These are phyloP conservation scores for Cacoxenus indagator DNA, from an alignment of 2,888 invertebrate species.

Conservation along the genomic window DNA sequence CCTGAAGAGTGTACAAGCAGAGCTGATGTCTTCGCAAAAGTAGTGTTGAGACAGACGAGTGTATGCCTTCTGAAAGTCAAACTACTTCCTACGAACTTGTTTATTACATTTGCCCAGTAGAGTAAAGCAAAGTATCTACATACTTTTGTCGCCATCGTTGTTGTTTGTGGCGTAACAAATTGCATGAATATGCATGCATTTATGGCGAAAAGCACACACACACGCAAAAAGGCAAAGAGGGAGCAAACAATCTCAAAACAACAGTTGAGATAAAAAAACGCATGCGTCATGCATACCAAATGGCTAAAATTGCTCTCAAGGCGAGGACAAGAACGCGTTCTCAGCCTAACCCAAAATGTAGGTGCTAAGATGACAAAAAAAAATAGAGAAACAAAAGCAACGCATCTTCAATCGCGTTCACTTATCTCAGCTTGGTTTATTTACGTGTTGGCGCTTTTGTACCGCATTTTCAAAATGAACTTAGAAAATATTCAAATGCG, in stretches of 20 bases:
- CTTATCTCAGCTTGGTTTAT: background rate
- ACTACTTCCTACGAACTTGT: slow-evolving; percentile 11
- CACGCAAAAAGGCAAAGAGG: background rate
- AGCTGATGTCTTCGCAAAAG: no score
- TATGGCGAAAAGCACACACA: background rate
- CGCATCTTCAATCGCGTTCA: no score
- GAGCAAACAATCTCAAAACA: slow-evolving; percentile 7
- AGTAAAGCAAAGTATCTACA: background rate
- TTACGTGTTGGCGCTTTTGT: slow-evolving; percentile 1
- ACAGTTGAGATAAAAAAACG: background rate
- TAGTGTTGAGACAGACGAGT: background rate
- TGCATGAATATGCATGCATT: slow-evolving; percentile 17
- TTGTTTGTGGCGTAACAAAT: slow-evolving; percentile 13
- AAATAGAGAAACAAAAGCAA: no score
- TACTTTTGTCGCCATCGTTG: background rate
- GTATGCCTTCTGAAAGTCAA: background rate
- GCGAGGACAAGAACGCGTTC: background rate
- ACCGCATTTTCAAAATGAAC: background rate
- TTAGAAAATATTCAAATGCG: background rate
- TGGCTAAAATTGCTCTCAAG: background rate
- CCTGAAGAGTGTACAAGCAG: background rate
- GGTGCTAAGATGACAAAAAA: background rate
- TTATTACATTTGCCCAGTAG: background rate
- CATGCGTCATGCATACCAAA: slow-evolving; percentile 17
- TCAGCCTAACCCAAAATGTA: background rate